A percentile compares a stretch with the other conserved stretches of the same genome.
These are phyloP conservation scores for Semicossyphus pulcher DNA, from an alignment of 2,113 vertebrate species.

Conservation along the genomic window DNA sequence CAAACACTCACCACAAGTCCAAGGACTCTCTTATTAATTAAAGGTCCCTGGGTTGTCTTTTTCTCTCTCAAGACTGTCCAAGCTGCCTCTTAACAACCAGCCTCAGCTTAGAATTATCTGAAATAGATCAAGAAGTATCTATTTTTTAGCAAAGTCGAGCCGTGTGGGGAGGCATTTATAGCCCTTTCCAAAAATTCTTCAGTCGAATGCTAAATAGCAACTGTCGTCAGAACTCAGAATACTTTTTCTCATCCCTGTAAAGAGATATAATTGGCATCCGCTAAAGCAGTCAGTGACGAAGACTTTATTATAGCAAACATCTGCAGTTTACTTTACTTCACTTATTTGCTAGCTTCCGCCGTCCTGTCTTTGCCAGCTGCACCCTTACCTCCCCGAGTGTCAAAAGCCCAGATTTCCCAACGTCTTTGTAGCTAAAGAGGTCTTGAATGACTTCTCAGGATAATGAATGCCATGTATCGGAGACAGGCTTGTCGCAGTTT, in stretches of 20 bases:
- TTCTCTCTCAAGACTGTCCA: conserved; percentile 32
- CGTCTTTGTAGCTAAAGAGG: conserved; percentile 61
- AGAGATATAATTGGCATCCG: conserved; percentile 57
- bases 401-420: conserved; percentile 37
- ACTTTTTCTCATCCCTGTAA: conserved; percentile 54
- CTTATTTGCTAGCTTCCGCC: conserved; percentile 53
- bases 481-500: conserved; percentile 23
- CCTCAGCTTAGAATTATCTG: conserved; percentile 33
- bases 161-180: conserved; percentile 43
- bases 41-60: conserved; percentile 37
- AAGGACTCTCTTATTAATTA: conserved; percentile 57
- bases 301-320: conserved; percentile 66
- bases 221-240: conserved; percentile 40
- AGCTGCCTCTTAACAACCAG: conserved; percentile 9
- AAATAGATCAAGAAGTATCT: conserved; percentile 58
- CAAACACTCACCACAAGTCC: conserved; percentile 35
- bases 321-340: conserved; percentile 59
- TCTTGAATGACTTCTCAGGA: conserved; percentile 53
- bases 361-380: conserved; percentile 59
- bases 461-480: conserved; percentile 56
- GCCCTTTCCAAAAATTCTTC: conserved; percentile 56
- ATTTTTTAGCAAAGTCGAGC: conserved; percentile 32
- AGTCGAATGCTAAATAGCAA: conserved; percentile 55
- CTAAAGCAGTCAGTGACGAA: conserved; percentile 32
- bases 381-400: conserved; percentile 39